These are phyloP conservation scores for Sarcophaga bullata DNA, from an alignment of 1,140 invertebrate species.

Conservation along the genomic window DNA sequence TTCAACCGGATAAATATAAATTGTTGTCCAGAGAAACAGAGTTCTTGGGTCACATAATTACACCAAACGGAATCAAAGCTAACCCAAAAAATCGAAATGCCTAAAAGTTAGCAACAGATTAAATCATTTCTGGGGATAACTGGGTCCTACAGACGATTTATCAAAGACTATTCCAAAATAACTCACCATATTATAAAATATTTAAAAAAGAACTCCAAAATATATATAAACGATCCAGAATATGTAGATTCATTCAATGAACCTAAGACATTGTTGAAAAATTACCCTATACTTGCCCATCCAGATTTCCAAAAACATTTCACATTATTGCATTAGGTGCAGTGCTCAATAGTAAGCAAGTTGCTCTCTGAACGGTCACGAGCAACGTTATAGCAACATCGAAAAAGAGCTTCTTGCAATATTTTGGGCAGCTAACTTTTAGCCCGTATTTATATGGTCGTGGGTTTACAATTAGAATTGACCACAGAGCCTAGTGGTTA, in stretches of 20 bases:
- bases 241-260: not conserved
- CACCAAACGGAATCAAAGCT: no score
- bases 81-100: no score
- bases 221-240: not conserved
- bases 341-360: not conserved
- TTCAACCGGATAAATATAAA: no score
- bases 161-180: slow-evolving; percentile 4
- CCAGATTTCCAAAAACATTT: no score
- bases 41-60: no score
- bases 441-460: slow-evolving; percentile 14
- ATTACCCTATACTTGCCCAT: no score
- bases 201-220: slow-evolving; percentile 14
- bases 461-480: not conserved
- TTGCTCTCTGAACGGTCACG: not conserved
- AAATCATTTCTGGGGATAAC: slow-evolving; percentile 21
- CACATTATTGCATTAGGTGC: not conserved
- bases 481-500: slow-evolving; percentile 11
- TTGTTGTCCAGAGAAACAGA: no score
- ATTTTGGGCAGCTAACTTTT: not conserved
- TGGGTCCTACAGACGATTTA: slow-evolving; percentile 12
- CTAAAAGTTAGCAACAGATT: not conserved
- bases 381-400: not conserved
- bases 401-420: not conserved
- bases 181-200: not conserved
- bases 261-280: not conserved